Conservation (phyloP, 2,888 invertebrate genomes). For the Chorisops tibialis region DNA sequence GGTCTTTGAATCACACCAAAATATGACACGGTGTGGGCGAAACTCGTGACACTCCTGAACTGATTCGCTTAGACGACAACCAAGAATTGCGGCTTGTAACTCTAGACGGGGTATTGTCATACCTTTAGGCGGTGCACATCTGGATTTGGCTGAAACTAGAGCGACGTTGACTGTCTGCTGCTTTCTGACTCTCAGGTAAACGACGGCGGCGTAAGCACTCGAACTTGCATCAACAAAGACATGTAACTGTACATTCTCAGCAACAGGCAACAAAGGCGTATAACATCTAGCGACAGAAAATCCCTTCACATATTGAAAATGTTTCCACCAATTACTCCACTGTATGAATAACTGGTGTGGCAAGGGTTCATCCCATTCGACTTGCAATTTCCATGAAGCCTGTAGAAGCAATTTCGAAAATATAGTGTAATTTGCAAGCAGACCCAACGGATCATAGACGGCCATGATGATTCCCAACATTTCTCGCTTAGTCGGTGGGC, state of each 20-base stretch:
- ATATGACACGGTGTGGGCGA: background rate
- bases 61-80: background rate
- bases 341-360: background rate
- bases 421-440: conserved; percentile 35
- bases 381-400: conserved; percentile 20
- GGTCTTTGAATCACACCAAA: too few species aligned
- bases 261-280: too few species aligned
- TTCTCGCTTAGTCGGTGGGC: conserved; percentile 36
- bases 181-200: background rate
- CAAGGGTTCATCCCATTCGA: conserved; percentile 27
- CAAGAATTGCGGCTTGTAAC: too few species aligned
- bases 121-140: background rate
- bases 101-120: background rate
- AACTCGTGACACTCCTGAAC: background rate
- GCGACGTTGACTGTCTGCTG: background rate
- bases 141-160: background rate
- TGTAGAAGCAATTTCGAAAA: conserved; percentile 24
- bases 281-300: background rate
- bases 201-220: too few species aligned
- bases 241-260: too few species aligned
- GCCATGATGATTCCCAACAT: conserved; percentile 37
- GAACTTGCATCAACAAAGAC: too few species aligned
- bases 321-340: conserved; percentile 17
- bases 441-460: conserved; percentile 38
- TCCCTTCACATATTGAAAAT: background rate